Conservation (phyloP, 2,113 vertebrate species). For the Psammodynastes pulverulentus region DNA sequence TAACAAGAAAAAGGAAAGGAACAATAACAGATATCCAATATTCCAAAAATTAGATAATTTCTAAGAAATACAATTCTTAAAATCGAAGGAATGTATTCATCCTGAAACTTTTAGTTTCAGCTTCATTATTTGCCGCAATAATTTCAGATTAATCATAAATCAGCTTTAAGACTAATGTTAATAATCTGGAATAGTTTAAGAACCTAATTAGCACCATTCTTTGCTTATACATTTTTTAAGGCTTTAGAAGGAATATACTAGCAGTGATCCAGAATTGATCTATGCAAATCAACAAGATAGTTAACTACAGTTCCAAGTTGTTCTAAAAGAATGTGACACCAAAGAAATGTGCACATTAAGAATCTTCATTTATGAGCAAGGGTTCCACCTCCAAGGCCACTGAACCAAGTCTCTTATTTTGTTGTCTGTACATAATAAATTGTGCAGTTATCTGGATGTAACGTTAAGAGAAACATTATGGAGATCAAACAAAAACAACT, state of each 20-base stretch:
- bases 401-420: not conserved
- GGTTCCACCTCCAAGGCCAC: conserved; percentile 59
- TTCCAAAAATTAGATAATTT: not conserved
- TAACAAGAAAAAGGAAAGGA: not conserved
- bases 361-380: conserved; percentile 56
- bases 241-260: not conserved
- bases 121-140: not conserved
- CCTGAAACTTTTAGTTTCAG: not conserved
- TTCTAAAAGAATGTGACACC: rapidly evolving
- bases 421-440: conserved; percentile 63
- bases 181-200: not conserved
- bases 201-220: not conserved
- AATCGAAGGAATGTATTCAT: not conserved
- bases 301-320: not conserved
- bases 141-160: not conserved
- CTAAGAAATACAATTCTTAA: not conserved
- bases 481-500: not conserved
- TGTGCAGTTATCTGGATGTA: conserved; percentile 64
- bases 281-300: not conserved
- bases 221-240: not conserved
- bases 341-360: rapidly evolving
- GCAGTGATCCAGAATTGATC: not conserved
- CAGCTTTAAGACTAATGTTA: not conserved
- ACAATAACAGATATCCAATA: not conserved
- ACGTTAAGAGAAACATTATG: conserved; percentile 40